These are phyloP conservation scores for Ceriagrion tenellum DNA, from an alignment of 2,888 invertebrate species.

Conservation along the genomic window DNA sequence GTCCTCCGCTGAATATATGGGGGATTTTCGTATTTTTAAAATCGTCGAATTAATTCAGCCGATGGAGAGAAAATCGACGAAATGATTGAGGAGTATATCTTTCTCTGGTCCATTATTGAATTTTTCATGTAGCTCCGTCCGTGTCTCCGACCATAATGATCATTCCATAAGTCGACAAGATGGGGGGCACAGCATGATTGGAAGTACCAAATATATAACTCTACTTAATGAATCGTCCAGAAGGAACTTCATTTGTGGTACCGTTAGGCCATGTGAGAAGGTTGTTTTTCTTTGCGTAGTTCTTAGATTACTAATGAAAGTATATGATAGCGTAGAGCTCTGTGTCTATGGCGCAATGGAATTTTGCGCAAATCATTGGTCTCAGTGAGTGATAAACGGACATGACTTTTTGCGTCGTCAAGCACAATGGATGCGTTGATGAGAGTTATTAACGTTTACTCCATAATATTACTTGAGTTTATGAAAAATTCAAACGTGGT, in stretches of 20 bases:
- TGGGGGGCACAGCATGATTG: not conserved
- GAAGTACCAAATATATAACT: not conserved
- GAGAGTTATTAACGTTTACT: too few species aligned
- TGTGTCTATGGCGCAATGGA: too few species aligned
- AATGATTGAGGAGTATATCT: conserved; percentile 10
- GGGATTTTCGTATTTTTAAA: conserved; percentile 35
- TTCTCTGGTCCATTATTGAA: not conserved
- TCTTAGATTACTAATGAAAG: not conserved
- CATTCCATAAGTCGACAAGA: not conserved
- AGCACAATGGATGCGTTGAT: too few species aligned
- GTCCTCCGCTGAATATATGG: conserved; percentile 4
- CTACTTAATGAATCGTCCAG: not conserved
- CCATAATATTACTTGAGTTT: too few species aligned
- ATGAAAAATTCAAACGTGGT: too few species aligned
- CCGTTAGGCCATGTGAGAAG: not conserved
- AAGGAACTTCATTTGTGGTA: not conserved
- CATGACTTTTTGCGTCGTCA: too few species aligned
- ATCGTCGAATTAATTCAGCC: not conserved
- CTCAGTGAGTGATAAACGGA: too few species aligned
- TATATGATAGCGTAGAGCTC: not conserved
- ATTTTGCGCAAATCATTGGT: too few species aligned
- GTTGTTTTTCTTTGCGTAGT: not conserved
- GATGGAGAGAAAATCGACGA: not conserved
- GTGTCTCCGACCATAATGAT: not conserved
- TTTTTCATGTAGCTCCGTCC: conserved; percentile 18